Evolutionary conservation across 2,888 invertebrate species (phyloP).

Genomic region (Eupsilia transversa): DNA sequence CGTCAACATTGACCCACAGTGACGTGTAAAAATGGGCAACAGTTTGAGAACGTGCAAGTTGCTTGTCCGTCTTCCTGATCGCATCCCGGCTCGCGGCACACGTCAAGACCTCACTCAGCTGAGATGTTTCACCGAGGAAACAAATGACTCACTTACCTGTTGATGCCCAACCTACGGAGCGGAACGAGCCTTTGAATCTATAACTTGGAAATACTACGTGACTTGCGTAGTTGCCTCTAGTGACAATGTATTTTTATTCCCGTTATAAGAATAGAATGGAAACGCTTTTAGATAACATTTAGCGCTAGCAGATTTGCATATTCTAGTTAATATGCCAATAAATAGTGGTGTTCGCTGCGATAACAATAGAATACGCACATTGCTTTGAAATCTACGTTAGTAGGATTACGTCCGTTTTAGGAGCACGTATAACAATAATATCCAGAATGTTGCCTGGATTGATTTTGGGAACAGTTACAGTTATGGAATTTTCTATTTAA

Average conservation of each 20-base stretch:
- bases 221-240: conserved; percentile 72
- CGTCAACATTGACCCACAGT: conserved; percentile 48
- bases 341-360: conserved; percentile 46
- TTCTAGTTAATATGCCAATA: conserved; percentile 51
- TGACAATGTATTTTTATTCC: conserved; percentile 78
- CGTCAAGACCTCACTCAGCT: conserved; percentile 78
- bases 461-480: background rate
- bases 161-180: conserved; percentile 77
- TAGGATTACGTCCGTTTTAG: conserved; percentile 3
- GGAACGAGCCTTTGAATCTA: conserved; percentile 75
- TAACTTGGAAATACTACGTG: conserved; percentile 76
- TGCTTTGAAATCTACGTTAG: conserved; percentile 42
- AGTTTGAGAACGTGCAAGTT: conserved; percentile 67
- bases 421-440: background rate
- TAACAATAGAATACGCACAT: conserved; percentile 42
- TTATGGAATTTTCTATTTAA: background rate
- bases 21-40: conserved; percentile 65
- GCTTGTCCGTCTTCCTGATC: conserved; percentile 69
- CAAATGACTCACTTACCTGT: conserved; percentile 88
- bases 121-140: conserved; percentile 81
- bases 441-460: background rate
- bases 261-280: conserved; percentile 72
- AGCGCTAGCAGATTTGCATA: conserved; percentile 60
- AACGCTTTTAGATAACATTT: conserved; percentile 66
- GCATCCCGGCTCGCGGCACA: conserved; percentile 64